These are phyloP conservation scores for Mystacides longicornis DNA, from an alignment of 2,888 invertebrate species.

Conservation along the genomic window DNA sequence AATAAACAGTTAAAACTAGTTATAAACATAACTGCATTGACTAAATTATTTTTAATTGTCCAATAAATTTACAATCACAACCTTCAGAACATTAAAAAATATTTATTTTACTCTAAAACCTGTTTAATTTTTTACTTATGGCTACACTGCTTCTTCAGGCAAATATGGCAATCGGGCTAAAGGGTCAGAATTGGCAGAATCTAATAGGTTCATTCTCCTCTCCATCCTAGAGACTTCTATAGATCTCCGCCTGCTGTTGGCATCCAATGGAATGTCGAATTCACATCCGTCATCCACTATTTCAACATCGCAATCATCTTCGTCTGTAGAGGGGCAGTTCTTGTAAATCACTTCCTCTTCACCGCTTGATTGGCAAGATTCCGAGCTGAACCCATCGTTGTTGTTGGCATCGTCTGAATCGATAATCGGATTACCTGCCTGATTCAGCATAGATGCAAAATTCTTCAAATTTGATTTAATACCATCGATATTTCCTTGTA, in stretches of 20 bases:
- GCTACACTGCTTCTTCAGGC: slow-evolving; percentile 3
- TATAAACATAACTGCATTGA: neutral
- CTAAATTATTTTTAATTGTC: neutral
- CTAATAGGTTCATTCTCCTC: slow-evolving; percentile 8
- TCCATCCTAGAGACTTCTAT: slow-evolving; percentile 13
- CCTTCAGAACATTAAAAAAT: neutral
- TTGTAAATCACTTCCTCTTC: slow-evolving; percentile 22
- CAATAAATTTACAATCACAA: neutral
- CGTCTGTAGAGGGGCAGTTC: slow-evolving; percentile 29
- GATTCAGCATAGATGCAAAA: slow-evolving; percentile 8
- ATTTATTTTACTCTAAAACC: neutral
- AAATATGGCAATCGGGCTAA: slow-evolving; percentile 4
- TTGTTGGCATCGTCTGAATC: slow-evolving; percentile 27
- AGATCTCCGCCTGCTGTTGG: slow-evolving; percentile 15
- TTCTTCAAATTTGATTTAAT: slow-evolving; percentile 9
- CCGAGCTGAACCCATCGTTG: slow-evolving; percentile 33
- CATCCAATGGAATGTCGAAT: slow-evolving; percentile 29
- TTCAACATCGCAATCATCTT: slow-evolving; percentile 38
- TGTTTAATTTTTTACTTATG: neutral
- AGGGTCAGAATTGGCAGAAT: neutral
- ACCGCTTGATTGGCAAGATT: slow-evolving; percentile 16
- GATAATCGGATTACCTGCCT: slow-evolving; percentile 16
- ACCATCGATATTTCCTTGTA: slow-evolving; percentile 33
- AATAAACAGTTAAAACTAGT: neutral
- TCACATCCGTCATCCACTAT: slow-evolving; percentile 42